Percentiles rank a stretch among this genome's conserved stretches.
These are phyloP conservation scores for Ferrisia virgata DNA, from an alignment of 2,888 invertebrate species.

Conservation along the genomic window DNA sequence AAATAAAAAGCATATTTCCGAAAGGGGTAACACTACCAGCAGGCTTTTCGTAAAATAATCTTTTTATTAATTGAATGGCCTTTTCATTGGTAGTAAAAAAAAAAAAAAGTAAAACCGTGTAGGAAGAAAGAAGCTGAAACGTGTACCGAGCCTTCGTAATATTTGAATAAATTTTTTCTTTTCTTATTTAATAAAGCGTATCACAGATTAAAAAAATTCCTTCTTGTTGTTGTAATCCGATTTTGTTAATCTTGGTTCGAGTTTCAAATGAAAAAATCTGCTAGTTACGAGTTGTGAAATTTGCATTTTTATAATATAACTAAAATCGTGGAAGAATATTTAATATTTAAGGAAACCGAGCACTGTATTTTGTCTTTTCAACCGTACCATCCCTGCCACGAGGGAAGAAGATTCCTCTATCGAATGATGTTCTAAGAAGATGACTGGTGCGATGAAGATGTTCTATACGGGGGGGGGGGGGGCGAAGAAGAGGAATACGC, in stretches of 20 bases:
- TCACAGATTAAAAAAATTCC: background rate
- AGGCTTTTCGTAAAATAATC: background rate
- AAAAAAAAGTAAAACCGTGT: background rate
- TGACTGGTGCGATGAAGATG: too few species aligned
- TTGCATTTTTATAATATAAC: constrained; percentile 26
- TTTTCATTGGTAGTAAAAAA: background rate
- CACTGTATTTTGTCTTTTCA: background rate
- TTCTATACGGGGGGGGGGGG: too few species aligned
- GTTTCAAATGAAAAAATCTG: constrained; percentile 19
- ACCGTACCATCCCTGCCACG: background rate
- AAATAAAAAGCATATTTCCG: too few species aligned
- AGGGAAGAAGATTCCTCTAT: too few species aligned
- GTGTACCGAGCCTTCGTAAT: background rate
- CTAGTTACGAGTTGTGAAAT: background rate
- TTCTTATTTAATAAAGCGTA: background rate
- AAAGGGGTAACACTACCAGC: too few species aligned
- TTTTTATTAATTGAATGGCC: constrained; percentile 2
- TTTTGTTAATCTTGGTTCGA: constrained; percentile 21
- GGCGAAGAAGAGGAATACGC: too few species aligned
- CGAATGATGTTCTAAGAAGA: too few species aligned
- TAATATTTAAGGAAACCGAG: constrained; percentile 3
- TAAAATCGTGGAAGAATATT: background rate
- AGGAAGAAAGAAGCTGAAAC: background rate
- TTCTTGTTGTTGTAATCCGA: constrained; percentile 19
- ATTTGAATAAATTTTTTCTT: background rate